Base-by-base conservation (phyloP, 1,140 invertebrate species). In the Druon quercuslanigerum region DNA sequence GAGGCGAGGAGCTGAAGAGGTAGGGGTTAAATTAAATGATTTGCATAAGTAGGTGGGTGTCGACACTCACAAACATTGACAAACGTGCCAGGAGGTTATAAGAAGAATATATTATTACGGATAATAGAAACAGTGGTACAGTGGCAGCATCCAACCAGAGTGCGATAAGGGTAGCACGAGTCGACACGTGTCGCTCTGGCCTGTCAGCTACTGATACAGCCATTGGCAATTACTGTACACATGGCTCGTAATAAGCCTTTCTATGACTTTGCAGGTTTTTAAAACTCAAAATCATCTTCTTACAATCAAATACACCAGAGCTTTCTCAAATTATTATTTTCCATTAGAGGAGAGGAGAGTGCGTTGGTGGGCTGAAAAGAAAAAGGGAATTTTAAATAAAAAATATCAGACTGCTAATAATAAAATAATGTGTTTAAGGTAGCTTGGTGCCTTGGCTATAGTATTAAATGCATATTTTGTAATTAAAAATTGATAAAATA, bases 31-130 rank as follows among this genome's bases (percentile, higher is more conserved):
- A 92, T 92, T 92, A 92, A 92, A 92, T 92, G 88, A 92, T 92
- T 92, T 92, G 89, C 91, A 92, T 92, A 92, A 92, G 90, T 92
- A 92, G 90, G 90, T 92, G 90, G 91, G 90, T 92, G 91, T 91
- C 88, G 89, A 91, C 91, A 92, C 87, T 89, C 84, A 88, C 90
- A 91, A 91, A 91, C 90, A 91, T 91, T 91, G 90, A 92, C 90
- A 92, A 91, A 91, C 89, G 88, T 87, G 84, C 86, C 84, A 60
- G 74, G 73, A 72, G 79, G 75, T 87, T 86, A 86, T 87, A 87
- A 86, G 87, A 88, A 87, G 87, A 88, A 91, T 91, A 90, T 90
- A 91, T 91, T 91, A 91, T 91, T 90, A 87, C 81, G 86, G 84
- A 86, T 89, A 90, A 90, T 89, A 85, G 83, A 88, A 84, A 86